Evolutionary conservation across 64 coral and sea anemone genomes (phyloP), one percentile per base, ranked within the genome.

Genomic region (Acropora tenuis): DNA sequence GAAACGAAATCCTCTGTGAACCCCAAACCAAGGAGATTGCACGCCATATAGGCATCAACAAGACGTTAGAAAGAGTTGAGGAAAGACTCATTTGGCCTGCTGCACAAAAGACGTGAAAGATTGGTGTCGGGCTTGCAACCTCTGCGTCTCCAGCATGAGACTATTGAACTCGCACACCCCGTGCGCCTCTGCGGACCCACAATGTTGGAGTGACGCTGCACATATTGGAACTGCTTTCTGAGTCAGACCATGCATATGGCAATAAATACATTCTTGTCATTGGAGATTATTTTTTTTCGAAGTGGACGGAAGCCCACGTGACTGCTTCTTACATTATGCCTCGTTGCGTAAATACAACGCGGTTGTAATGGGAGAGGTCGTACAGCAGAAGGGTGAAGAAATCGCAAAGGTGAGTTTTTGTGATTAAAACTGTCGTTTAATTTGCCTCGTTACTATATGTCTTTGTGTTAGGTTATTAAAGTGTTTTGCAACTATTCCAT

Each of bases 261-360:
- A 93, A 83, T 69, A 80, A 76, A 65, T 82, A 81, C 45, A 50
- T 93, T 18, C 61, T 87, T 2, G 84, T 88, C 18, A 50, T 93
- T 4, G 50, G 59, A 5, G 77, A 93, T 18, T 88, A 81, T 41
- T 88, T 93, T 18, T 47, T 30, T 30, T 30, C 86, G 13, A 93
- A 93, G 50, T 93, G 86, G 85, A 74, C 55, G 43, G 52, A 92
- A 40, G 43, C 0, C 50, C 78, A 78, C 20, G 12, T 41, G 40
- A 80, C 87, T 5, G 30, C 30, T 30, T 30, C 30, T 30, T 30
- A 30, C 30, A 30, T 30, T 30, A 30, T 30, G 30, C 30, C 30
- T 30, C 30, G 30, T 30, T 30, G 30, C 30, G 30, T 30, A 30
- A 30, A 30, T 30, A 30, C 30, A 30, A 30, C 30, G 30, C 30